Conservation (phyloP, 2,797 vertebrate genomes). For the Xerus rutilus region DNA sequence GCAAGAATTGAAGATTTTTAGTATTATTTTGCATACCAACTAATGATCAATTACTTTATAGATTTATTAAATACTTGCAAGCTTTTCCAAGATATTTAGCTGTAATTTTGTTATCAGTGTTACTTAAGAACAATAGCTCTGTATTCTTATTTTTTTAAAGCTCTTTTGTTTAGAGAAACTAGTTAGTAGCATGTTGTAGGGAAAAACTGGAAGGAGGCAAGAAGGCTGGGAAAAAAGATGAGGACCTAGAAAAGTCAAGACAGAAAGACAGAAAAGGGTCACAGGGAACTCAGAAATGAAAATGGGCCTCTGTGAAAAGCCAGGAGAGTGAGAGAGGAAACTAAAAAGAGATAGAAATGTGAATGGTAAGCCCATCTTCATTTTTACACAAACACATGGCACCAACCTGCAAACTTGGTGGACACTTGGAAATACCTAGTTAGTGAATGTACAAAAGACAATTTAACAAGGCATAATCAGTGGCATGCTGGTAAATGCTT, state of each 20-base stretch:
- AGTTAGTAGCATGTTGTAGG: neutral
- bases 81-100: neutral
- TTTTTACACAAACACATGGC: neutral
- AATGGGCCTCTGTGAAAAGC: neutral
- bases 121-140: neutral
- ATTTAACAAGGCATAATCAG: neutral
- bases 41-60: conserved; percentile 49
- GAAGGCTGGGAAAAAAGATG: neutral
- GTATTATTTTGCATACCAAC: conserved; percentile 42
- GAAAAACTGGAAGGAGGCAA: neutral
- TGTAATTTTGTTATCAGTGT: neutral
- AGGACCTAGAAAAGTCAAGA: neutral
- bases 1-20: conserved; percentile 1
- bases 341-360: neutral
- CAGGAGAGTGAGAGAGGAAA: neutral
- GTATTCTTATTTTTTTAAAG: neutral
- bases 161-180: conserved; percentile 6
- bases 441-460: neutral
- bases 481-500: neutral
- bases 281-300: neutral
- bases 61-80: conserved; percentile 25
- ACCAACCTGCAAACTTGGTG: neutral
- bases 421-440: neutral
- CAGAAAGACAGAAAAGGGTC: neutral
- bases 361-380: accelerated